These are phyloP conservation scores for Meandrina meandrites DNA, from an alignment of 92 coral and sea anemone species.

Conservation along the genomic window DNA sequence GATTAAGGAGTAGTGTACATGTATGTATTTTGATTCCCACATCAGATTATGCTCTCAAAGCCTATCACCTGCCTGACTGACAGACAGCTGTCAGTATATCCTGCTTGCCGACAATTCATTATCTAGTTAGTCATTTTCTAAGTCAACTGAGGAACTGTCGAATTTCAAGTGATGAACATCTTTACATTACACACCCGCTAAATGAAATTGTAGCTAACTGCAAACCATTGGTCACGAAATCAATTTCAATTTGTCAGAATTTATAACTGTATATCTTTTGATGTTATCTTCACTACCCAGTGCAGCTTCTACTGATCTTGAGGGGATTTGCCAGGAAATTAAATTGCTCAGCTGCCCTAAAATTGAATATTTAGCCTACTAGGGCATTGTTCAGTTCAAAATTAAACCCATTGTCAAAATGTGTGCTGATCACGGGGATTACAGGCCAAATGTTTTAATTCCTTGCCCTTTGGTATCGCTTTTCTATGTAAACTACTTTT, in stretches of 20 bases:
- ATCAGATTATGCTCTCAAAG: not conserved
- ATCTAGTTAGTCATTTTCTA: not conserved
- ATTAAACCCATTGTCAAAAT: not conserved
- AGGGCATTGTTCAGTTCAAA: not conserved
- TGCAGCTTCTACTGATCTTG: not conserved
- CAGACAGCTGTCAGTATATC: not conserved
- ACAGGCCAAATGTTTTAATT: not conserved
- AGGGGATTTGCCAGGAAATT: not conserved
- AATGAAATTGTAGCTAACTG: not conserved
- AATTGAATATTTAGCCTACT: not conserved
- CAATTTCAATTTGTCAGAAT: constrained; percentile 18
- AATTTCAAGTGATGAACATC: not conserved
- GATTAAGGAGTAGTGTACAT: not conserved
- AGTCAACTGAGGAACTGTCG: not conserved
- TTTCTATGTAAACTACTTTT: not conserved
- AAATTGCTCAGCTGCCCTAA: not conserved
- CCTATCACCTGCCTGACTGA: not conserved
- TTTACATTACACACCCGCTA: not conserved
- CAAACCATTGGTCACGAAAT: constrained; percentile 16
- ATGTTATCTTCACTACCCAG: not conserved
- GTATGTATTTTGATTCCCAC: not conserved
- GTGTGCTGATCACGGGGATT: not conserved
- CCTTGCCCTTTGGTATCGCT: not conserved
- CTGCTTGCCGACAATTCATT: not conserved
- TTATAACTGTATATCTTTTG: constrained; percentile 7